Evolutionary conservation across 2,888 invertebrate genomes (phyloP), one percentile per base, ranked within the genome.

Genomic region (Tiliacea aurago): DNA sequence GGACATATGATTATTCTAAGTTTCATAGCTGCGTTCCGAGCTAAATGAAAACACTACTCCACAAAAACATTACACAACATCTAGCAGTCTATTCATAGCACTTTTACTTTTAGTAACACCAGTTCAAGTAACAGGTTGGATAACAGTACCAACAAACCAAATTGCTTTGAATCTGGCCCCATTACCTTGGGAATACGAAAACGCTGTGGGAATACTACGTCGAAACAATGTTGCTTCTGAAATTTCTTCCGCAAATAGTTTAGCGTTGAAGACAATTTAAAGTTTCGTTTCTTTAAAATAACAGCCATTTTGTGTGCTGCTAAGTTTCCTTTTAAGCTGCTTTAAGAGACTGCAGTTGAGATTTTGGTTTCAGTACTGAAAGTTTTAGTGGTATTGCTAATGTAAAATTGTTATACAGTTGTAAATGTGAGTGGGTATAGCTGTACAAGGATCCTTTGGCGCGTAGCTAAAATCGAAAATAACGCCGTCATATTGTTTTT

Each of bases 191-290:
- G 87, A 87, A 86, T 73, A 77, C 23, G 53, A 77, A 73, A 69
- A 71, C 20, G 70, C 58, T 67, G 87, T 85, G 86, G 71, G 86
- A 86, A 87, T n/a, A 47, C 6, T n/a, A 67, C n/a, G 58, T 18
- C 55, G 59, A 66, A 80, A 86, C 79, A 83, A 81, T 83, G 76
- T 65, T 45, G n/a, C 59, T 66, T 63, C 75, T 73, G 55, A 73
- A 80, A 78, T 87, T 75, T 81, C 81, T 86, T 87, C 87, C 85
- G 87, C 75, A 69, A 73, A 78, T 83, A 71, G 70, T 67, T 74
- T 55, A 66, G 47, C 20, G 56, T 66, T 53, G 58, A 45, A 70
- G 56, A 68, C 20, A 37, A 51, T 73, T 76, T 49, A n/a, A 53
- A n/a, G 61, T 78, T 77, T 68, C 64, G 70, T 65, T 70, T 74